These are phyloP conservation scores for Tridacna crocea DNA, from an alignment of 2,888 invertebrate genomes.

Conservation along the genomic window DNA sequence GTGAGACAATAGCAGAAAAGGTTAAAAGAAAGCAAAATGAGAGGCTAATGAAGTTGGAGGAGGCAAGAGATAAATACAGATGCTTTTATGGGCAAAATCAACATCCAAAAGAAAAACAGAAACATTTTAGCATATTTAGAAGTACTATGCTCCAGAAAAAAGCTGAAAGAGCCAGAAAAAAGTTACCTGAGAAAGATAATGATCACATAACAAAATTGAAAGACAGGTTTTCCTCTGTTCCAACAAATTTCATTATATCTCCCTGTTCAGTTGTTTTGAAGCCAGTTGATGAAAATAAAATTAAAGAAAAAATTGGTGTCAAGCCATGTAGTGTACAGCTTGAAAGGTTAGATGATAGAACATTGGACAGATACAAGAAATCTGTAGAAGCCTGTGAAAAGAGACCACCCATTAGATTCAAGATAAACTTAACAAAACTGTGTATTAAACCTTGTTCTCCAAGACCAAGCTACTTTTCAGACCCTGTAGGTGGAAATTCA, in stretches of 20 bases:
- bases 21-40: constrained; percentile 54
- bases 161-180: constrained; percentile 32
- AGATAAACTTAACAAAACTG: constrained; percentile 41
- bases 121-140: constrained; percentile 48
- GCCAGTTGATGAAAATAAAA: background rate
- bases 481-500: constrained; percentile 14
- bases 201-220: constrained; percentile 26
- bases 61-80: background rate
- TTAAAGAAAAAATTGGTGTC: background rate
- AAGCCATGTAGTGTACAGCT: constrained; percentile 42
- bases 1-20: constrained; percentile 54
- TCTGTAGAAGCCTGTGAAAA: background rate
- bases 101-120: constrained; percentile 33
- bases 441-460: constrained; percentile 36
- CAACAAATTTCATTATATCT: constrained; percentile 21
- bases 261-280: background rate
- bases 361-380: constrained; percentile 36
- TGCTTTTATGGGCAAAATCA: background rate
- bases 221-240: constrained; percentile 33
- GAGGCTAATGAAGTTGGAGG: constrained; percentile 11
- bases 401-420: constrained; percentile 50
- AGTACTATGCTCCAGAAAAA: constrained; percentile 48
- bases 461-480: constrained; percentile 26
- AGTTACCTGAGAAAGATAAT: constrained; percentile 1
- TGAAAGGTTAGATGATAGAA: constrained; percentile 25